Evolutionary conservation across 2,888 invertebrate genomes (phyloP), one percentile per base, ranked within the genome.

Genomic region (Actias luna): DNA sequence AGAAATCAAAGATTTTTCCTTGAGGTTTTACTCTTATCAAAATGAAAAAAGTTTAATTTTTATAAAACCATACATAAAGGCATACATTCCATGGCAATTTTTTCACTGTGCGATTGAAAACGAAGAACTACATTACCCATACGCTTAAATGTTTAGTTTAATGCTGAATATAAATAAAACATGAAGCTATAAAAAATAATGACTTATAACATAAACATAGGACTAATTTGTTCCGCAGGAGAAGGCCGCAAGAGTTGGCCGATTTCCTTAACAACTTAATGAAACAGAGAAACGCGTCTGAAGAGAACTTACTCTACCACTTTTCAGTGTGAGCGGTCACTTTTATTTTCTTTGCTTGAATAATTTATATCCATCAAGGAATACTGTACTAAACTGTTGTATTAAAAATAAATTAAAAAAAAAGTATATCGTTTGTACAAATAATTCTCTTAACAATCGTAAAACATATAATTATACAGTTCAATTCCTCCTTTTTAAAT

Each of bases 271-370:
- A 93, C 90, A 83, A 78, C 83, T 82, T 92, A 85, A 88, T 92
- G 92, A 87, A 79, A 88, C 85, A 82, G 78, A 82, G 82, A 84
- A 83, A 78, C 84, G 79, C 80, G 80, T 78, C 82, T 70, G 88
- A 88, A 76, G 92, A 91, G 89, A 91, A 89, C 84, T 91, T 93
- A 89, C 90, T 85, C 84, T 93, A 93, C 93, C 90, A 92, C 91
- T 93, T 93, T 93, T 88, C 93, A 91, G 92, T 92, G 93, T 93
- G 93, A 93, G 93, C 88, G 84, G 87, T 76, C 77, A 75, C 85
- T 63, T 76, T 78, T 75, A 70, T 85, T 83, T 74, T 69, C 76
- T 81, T 22, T 33, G 29, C 55, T 59, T 55, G 35, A 33, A 33
- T 58, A 27, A 42, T 57, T n/a, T 39, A 14, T 50, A 52, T 33